Base-by-base conservation (phyloP, 2,113 vertebrate genomes). In the Vulpes ferrilata region DNA sequence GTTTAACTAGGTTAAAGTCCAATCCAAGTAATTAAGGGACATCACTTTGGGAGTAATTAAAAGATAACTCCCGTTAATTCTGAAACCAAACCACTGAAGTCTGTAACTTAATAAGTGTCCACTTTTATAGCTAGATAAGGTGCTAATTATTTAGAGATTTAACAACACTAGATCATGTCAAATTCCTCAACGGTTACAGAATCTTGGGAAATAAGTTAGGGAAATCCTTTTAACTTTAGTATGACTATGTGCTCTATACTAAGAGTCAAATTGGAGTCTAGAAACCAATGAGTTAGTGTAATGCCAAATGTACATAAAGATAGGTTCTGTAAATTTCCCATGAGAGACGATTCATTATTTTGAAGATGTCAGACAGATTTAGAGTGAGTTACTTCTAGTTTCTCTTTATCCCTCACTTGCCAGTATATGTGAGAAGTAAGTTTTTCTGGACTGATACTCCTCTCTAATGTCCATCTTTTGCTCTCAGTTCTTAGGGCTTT, bases 131-230 rank as follows among this genome's bases (percentile, higher is more conserved):
- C 78, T 93, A 94, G 97, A 74, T 88, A 97, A 97, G 35, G 57
- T 94, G n/a, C 19, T 96, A 95, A 95, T 98, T 97, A 93, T 94
- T 79, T 95, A 91, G 92, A 95, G 35, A 92, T 90, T 95, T 98
- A 97, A 94, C 51, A 97, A 91, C 17, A 93, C 38, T 95, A 97
- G 25, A 81, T 97, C 69, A 64, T 97, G 57, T 92, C 93, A 97
- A 89, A 97, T 97, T 84, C 84, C 65, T 83, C 97, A 96, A 67
- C 96, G 13, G 7, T 87, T 90, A 67, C n/a, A 96, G 35, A 86
- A 60, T 60, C 62, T 60, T 89, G 2, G 93, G 84, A 96, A 81
- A 32, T 59, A 96, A 96, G 38, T 38, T 55, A 95, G 84, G 96
- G 97, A 86, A 90, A 22, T 55, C 0, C 17, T 96, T 96, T 87